These are phyloP conservation scores for Araneus ventricosus DNA, from an alignment of 1,140 invertebrate species.

Conservation along the genomic window DNA sequence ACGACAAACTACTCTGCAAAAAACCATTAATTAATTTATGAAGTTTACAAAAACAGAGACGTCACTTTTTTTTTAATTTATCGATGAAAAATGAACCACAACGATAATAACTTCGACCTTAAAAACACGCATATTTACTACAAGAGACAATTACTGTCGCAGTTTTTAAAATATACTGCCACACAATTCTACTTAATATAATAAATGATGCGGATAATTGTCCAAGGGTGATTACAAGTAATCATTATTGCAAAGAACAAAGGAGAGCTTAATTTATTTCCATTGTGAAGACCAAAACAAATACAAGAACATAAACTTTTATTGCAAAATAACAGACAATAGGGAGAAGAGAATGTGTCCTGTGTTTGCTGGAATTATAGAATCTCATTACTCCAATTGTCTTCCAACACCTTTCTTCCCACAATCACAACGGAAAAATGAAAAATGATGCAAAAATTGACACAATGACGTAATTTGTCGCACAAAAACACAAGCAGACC, in stretches of 20 bases:
- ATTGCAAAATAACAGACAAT: neutral
- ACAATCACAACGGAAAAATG: neutral
- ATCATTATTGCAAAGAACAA: neutral
- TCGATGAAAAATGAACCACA: neutral
- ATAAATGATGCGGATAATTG: neutral
- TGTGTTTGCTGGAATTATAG: neutral
- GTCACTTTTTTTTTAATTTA: neutral
- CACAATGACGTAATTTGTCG: neutral
- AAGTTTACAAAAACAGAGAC: no score
- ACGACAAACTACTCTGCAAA: no score
- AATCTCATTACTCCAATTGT: neutral
- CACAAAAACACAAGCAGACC: neutral
- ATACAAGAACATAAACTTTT: neutral
- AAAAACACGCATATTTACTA: neutral
- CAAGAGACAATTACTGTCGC: neutral
- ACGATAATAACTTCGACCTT: neutral
- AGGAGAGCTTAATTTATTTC: neutral
- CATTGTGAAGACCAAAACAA: neutral
- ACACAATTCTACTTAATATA: conserved; percentile 12
- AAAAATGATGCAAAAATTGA: neutral
- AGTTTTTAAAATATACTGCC: neutral
- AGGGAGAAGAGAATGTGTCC: neutral
- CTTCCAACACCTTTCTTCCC: neutral
- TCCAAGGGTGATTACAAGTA: neutral
- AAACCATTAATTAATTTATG: no score